These are phyloP conservation scores for Saimiri boliviensis DNA, from an alignment of 2,113 vertebrate species.

Conservation along the genomic window DNA sequence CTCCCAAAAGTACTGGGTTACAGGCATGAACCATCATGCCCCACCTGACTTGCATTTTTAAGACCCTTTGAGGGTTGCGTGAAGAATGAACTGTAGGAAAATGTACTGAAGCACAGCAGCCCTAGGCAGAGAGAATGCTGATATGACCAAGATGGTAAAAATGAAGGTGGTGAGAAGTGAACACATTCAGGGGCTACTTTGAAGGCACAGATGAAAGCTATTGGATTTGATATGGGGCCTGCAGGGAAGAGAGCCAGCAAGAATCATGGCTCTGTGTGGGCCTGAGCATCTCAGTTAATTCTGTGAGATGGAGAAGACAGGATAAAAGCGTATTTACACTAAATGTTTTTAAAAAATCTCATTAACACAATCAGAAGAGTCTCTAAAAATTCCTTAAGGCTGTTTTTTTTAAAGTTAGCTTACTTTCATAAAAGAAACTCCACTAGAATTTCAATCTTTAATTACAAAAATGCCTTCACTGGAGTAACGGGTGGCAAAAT, in stretches of 20 bases:
- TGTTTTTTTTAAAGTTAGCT: background rate
- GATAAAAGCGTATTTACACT: background rate
- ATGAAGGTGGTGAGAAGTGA: background rate
- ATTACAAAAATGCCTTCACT: background rate
- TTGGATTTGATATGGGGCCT: background rate
- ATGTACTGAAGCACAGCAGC: accelerated
- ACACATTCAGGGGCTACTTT: background rate
- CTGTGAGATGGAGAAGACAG: background rate
- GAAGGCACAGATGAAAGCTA: background rate
- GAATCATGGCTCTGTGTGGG: background rate
- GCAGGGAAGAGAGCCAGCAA: background rate
- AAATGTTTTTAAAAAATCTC: background rate
- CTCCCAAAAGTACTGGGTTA: too few species aligned
- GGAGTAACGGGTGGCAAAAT: background rate
- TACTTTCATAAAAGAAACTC: background rate
- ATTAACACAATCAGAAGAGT: background rate
- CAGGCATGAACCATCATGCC: too few species aligned
- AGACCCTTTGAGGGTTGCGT: background rate
- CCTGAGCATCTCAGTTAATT: background rate
- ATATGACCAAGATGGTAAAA: accelerated
- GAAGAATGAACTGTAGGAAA: background rate
- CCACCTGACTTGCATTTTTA: background rate
- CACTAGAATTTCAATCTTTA: background rate
- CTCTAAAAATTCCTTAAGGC: background rate
- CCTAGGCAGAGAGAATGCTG: background rate